Conservation (phyloP, 2,113 vertebrate genomes). For the Stictonetta naevosa region DNA sequence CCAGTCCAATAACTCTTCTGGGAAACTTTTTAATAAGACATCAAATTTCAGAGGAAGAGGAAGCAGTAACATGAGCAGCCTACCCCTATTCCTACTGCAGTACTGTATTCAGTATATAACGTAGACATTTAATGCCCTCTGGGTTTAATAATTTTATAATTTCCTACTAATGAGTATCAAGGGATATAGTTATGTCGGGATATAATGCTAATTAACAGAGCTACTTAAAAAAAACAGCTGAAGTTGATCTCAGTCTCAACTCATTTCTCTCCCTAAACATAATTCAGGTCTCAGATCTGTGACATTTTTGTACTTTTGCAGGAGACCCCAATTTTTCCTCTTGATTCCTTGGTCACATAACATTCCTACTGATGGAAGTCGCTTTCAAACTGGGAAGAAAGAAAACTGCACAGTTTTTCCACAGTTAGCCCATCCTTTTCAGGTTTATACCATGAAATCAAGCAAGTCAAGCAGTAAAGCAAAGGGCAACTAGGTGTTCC, state of each 20-base stretch:
- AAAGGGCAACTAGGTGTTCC: neutral
- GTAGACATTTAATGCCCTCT: conserved; percentile 13
- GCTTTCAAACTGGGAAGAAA: neutral
- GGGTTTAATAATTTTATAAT: conserved; percentile 45
- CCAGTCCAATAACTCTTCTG: conserved; percentile 33
- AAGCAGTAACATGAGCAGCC: conserved; percentile 23
- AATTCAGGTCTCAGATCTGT: neutral
- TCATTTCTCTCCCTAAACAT: neutral
- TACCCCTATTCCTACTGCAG: neutral
- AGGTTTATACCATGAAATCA: neutral
- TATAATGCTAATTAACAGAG: conserved; percentile 16
- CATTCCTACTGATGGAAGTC: neutral
- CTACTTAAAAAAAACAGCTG: neutral
- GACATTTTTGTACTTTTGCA: neutral
- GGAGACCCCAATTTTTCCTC: neutral
- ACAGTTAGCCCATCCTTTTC: neutral
- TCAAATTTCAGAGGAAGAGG: conserved; percentile 45
- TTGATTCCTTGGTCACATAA: neutral
- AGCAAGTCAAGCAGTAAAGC: neutral
- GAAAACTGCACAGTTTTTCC: neutral
- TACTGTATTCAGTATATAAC: neutral
- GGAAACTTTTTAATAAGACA: conserved; percentile 60
- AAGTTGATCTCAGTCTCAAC: neutral
- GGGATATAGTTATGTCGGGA: neutral
- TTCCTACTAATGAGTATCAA: conserved; percentile 48